These are phyloP conservation scores for Bovichtus diacanthus DNA, from an alignment of 2,797 vertebrate species.

Conservation along the genomic window DNA sequence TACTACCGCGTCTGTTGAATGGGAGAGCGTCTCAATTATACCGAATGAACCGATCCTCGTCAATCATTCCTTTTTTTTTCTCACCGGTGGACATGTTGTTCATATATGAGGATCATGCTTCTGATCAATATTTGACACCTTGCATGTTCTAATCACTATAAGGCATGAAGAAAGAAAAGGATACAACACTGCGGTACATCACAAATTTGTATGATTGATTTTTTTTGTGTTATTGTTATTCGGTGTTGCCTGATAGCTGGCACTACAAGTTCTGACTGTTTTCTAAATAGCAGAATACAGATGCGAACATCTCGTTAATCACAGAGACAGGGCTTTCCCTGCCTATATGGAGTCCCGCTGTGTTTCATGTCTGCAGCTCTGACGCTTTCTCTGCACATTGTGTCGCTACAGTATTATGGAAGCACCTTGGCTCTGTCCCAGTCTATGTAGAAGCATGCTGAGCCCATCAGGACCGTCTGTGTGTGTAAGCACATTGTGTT, in stretches of 20 bases:
- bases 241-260: not conserved
- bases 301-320: slow-evolving; percentile 26
- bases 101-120: slow-evolving; percentile 24
- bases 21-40: slow-evolving; percentile 52
- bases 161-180: not conserved
- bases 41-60: slow-evolving; percentile 57
- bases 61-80: slow-evolving; percentile 37
- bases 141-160: not conserved
- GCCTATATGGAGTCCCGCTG: slow-evolving; percentile 44
- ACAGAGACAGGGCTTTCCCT: slow-evolving; percentile 34
- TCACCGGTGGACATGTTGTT: slow-evolving; percentile 24
- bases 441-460: slow-evolving; percentile 40
- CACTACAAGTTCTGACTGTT: not conserved
- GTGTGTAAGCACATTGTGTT: slow-evolving; percentile 47
- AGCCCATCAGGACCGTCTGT: slow-evolving; percentile 40
- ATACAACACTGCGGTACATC: not conserved
- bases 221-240: not conserved
- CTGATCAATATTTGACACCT: slow-evolving; percentile 40
- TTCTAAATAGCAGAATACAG: not conserved
- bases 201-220: not conserved
- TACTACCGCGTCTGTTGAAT: slow-evolving; percentile 39
- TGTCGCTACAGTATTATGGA: slow-evolving; percentile 32
- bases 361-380: slow-evolving; percentile 47
- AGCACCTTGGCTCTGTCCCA: slow-evolving; percentile 41
- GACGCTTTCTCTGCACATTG: slow-evolving; percentile 47